These are phyloP conservation scores for Chymomyza caudatula DNA, from an alignment of 2,888 invertebrate species.

Conservation along the genomic window DNA sequence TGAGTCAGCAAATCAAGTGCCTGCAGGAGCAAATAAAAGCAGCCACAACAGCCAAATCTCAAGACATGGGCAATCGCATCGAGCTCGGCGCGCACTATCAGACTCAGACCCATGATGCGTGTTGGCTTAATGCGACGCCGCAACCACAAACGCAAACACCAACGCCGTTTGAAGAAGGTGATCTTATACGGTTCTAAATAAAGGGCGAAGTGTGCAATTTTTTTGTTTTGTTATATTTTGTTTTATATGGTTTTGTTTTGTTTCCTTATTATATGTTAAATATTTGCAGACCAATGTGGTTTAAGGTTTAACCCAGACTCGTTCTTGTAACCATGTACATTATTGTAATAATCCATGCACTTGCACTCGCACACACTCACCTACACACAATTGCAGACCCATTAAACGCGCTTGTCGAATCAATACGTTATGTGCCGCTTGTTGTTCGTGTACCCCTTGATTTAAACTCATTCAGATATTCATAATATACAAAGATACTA, in stretches of 20 bases:
- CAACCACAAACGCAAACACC: not conserved
- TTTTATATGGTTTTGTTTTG: conserved; percentile 26
- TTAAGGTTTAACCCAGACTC: conserved; percentile 15
- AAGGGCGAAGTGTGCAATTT: not conserved
- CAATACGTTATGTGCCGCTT: not conserved
- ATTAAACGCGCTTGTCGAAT: not conserved
- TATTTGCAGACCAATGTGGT: not conserved
- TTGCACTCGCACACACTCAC: not conserved
- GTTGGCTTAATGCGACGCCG: conserved; percentile 30
- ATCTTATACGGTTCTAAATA: conserved; percentile 76
- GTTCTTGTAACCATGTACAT: not conserved
- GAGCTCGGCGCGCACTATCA: conserved; percentile 81
- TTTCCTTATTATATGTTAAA: conserved; percentile 7
- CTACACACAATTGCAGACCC: not conserved
- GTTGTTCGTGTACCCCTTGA: too few species aligned
- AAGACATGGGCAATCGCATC: conserved; percentile 73
- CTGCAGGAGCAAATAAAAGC: conserved; percentile 80
- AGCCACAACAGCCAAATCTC: conserved; percentile 10
- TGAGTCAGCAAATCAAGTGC: conserved; percentile 85
- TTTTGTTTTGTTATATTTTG: conserved; percentile 22
- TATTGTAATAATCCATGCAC: not conserved
- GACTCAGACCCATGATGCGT: conserved; percentile 81
- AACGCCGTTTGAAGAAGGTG: conserved; percentile 82
- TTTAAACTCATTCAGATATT: too few species aligned
- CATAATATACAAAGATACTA: too few species aligned